These are phyloP conservation scores for Drosophila limbata DNA, from an alignment of 2,888 invertebrate species.

Conservation along the genomic window DNA sequence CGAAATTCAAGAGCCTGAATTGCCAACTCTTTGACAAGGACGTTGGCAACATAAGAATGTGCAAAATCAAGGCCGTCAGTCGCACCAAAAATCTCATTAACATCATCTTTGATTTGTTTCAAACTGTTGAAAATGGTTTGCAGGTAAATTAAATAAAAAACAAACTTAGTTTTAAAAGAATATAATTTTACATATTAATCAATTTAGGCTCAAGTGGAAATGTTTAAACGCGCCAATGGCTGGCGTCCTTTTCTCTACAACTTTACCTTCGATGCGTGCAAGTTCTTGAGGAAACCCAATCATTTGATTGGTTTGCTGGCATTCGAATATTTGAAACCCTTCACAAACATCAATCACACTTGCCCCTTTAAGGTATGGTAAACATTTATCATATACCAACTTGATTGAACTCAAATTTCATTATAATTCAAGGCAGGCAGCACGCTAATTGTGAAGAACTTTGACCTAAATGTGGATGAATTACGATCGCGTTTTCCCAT, in stretches of 20 bases:
- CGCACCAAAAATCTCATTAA: conserved; percentile 1
- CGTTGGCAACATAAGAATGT: background rate
- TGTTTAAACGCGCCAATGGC: conserved; percentile 34
- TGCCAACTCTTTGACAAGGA: background rate
- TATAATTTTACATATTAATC: no score
- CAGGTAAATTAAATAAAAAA: background rate
- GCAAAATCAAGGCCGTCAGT: conserved; percentile 19
- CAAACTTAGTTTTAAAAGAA: background rate
- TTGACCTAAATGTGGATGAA: conserved; percentile 9
- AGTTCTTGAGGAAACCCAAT: background rate
- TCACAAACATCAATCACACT: conserved; percentile 13
- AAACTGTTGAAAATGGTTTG: background rate
- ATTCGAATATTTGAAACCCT: conserved; percentile 15
- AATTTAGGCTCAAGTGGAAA: conserved; percentile 6
- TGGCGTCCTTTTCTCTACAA: conserved; percentile 41
- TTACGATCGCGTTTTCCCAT: conserved; percentile 19
- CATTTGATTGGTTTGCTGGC: conserved; percentile 1
- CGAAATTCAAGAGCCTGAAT: conserved; percentile 8
- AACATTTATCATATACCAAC: no score
- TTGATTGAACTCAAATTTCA: background rate
- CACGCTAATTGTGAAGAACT: background rate
- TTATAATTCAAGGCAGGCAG: conserved; percentile 6
- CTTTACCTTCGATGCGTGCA: conserved; percentile 1
- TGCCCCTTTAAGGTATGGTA: conserved; percentile 18
- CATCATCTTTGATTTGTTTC: background rate